Base-by-base conservation (phyloP, 2,113 vertebrate genomes). In the Atrichornis clamosus region DNA sequence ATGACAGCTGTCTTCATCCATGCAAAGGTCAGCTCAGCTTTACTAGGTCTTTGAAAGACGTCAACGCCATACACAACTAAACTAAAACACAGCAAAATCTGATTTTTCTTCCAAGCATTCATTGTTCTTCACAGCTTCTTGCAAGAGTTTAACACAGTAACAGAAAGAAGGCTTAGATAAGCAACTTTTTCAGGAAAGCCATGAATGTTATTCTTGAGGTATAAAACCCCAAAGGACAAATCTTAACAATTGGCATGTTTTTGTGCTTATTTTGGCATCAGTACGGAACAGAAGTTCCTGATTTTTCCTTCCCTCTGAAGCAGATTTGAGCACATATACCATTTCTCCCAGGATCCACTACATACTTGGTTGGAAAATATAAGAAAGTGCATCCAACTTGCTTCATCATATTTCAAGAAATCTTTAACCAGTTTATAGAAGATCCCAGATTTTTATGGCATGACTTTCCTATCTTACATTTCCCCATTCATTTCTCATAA, bases 211-310 rank as follows among this genome's bases (percentile, higher is more conserved):
- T 82, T 76, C 32, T 41, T 50, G 20, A 26, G 28, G 32, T 78
- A 68, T 37, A 83, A 82, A 33, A 2, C 1, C 5, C 1, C 0
- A 7, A 26, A 85, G 56, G 4, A 28, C 7, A 69, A 62, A 33
- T 23, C 1, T 65, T 58, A 74, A 41, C 5, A 76, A 64, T 2
- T 53, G 6, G 9, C 28, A 37, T 21, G 0, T 2, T 41, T 79
- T 64, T 69, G 24, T 80, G 10, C 8, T 56, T 72, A 39, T 56
- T 64, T 55, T 93, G 46, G 15, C 12, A 41, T 63, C 5, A 39
- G 8, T 35, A 39, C 26, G 42, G 8, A 37, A 50, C 2, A 50
- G 42, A 74, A 3, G 3, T 65, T 76, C 14, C 24, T n/a, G 6
- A 53, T 80, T 62, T 64, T 23, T 62, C 15, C 28, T 74, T 69